Percentiles rank a stretch among this genome's conserved stretches.
Evolutionary conservation across 2,888 invertebrate genomes (phyloP).

Genomic region (Drosophila atripex): DNA sequence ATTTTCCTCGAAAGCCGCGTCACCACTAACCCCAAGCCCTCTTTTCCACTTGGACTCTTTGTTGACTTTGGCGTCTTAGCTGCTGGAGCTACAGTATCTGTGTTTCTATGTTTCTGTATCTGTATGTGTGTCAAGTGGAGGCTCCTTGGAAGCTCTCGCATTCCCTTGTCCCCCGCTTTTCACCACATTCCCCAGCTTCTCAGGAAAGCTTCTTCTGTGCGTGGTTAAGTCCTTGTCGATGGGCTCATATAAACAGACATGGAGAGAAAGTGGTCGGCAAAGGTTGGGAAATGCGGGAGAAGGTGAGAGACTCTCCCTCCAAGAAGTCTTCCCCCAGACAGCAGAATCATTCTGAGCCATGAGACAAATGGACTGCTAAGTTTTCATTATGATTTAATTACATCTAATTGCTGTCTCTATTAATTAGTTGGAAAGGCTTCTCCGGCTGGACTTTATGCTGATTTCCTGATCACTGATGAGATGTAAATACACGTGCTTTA

Average conservation of each 20-base stretch:
- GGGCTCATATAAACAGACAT: slow-evolving; percentile 58
- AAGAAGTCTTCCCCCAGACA: background rate
- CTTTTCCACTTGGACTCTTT: slow-evolving; percentile 49
- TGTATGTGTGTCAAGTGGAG: slow-evolving; percentile 72
- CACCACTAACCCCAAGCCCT: slow-evolving; percentile 17
- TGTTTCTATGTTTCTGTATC: slow-evolving; percentile 44
- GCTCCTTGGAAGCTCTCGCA: slow-evolving; percentile 48
- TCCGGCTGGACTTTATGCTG: background rate
- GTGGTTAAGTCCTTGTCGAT: slow-evolving; percentile 62
- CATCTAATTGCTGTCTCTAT: slow-evolving; percentile 59
- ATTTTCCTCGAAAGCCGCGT: background rate
- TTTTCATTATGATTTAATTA: slow-evolving; percentile 74
- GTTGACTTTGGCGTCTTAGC: slow-evolving; percentile 65
- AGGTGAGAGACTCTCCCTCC: background rate
- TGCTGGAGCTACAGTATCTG: slow-evolving; percentile 10
- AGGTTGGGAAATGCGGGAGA: background rate
- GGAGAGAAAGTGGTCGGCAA: slow-evolving; percentile 5
- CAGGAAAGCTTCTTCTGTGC: slow-evolving; percentile 43
- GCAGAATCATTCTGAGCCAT: background rate
- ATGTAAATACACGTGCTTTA: slow-evolving; percentile 1
- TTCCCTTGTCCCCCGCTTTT: slow-evolving; percentile 4
- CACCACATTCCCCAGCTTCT: slow-evolving; percentile 2
- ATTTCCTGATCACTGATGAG: slow-evolving; percentile 3
- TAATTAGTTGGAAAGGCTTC: slow-evolving; percentile 55
- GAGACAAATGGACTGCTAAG: slow-evolving; percentile 21